Base-by-base conservation (phyloP, 1,140 invertebrate genomes). In the Drosophila teissieri region DNA sequence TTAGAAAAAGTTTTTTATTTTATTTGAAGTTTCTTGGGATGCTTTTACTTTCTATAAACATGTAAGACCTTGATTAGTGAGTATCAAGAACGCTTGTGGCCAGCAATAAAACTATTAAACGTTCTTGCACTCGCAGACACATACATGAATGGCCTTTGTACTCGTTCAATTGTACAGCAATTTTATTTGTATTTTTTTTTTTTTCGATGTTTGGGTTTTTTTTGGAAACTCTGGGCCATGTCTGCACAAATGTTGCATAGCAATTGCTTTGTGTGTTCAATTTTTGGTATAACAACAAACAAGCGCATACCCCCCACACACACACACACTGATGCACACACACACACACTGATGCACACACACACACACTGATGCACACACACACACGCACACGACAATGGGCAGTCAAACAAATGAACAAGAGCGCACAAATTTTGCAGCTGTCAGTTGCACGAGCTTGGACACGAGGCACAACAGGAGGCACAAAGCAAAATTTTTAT, bases 201-300 rank as follows among this genome's bases (percentile, higher is more conserved):
- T 82, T 72, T 73, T 65, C 51, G 56, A 10, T 42, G 36, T 65
- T 78, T 74, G 11, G 49, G 0, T 75, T 76, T 75, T 72, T 64
- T 77, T 52, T 36, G 22, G 42, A 1, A 17, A 76, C 58, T 62
- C 52, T 73, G 68, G 67, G 76, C 75, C 76, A 88, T 83, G 80
- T 89, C 80, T 80, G 73, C 85, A 89, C 77, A 89, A 89, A 89
- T 89, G 84, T 89, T 89, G 84, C 84, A 89, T 89, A 74, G 80
- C 77, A 89, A 89, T 84, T 80, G 84, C 80, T 89, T 89, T 89
- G 85, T 88, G 84, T 88, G 76, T 83, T 88, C 84, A 89, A 88
- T 89, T 89, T 88, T 88, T 73, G 83, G 84, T 76, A 88, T 70
- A 77, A 72, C 84, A 73, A 73, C 77, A 89, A 79, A 69, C 78